Evolutionary conservation across 92 coral and sea anemone genomes (phyloP), one percentile per base, ranked within the genome.

Genomic region (Montipora capitata): DNA sequence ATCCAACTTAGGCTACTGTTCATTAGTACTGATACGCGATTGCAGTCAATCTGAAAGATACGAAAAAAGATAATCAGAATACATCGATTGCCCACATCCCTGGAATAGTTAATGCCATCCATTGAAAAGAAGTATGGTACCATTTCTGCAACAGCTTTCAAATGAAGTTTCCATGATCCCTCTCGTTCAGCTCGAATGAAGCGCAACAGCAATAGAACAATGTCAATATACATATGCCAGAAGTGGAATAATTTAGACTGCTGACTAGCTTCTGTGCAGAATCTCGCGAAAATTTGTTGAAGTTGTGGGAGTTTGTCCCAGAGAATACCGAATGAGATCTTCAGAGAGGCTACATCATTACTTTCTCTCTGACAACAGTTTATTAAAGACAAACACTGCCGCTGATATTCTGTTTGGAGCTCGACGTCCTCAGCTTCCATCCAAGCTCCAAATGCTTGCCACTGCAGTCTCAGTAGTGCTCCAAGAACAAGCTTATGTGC

Each of bases 121-220:
- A 27, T 27, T 27, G 27, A 52, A 72, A 79, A 93, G 63, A 93
- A 85, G 75, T 92, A 84, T 4, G 94, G 94, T 16, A 68, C 11
- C 92, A 92, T 92, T 77, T 85, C 93, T 58, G 91, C 80, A 7
- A 82, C 89, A 2, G 96, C 15, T 1, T 38, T 57, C 40, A 93
- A 82, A 54, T 93, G 93, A 8, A 89, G 90, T 39, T 75, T 51
- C 93, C 96, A 93, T 12, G 70, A 76, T 17, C 96, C 96, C 71
- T 80, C 87, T 20, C 91, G 77, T 77, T 89, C 96, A 7, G 96
- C 96, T 79, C 90, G 70, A 58, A 93, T 93, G 56, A 93, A 89
- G 61, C 88, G 91, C 13, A 85, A 69, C 67, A 89, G 78, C 48
- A 93, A 73, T 51, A 81, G 57, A 6, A 85, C 91, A 69, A 85